phyloP scores from a whole-genome alignment of 23 tunicate genomes.

The Styela plicata region DNA sequence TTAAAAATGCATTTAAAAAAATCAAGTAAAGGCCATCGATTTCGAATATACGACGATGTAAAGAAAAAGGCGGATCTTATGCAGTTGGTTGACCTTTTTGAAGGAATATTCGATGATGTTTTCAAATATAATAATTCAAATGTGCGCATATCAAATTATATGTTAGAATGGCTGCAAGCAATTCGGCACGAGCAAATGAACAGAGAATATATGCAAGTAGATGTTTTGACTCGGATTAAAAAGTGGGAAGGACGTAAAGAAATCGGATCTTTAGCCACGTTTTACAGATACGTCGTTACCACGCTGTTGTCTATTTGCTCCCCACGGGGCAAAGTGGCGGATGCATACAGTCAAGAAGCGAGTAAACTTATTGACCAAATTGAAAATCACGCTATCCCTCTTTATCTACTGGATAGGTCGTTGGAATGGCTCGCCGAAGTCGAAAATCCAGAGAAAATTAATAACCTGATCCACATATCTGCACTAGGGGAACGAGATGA shows the following conservation, averaged over 20 bases:
- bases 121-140: neutral
- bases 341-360: neutral
- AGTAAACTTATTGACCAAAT: neutral
- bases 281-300: constrained; percentile 6
- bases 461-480: too few relatives aligned
- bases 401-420: too few relatives aligned
- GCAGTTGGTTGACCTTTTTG: neutral
- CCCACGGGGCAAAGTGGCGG: neutral
- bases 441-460: too few relatives aligned
- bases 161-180: constrained; percentile 22
- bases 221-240: neutral
- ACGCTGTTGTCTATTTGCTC: neutral
- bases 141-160: constrained; percentile 4
- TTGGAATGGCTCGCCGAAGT: too few relatives aligned
- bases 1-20: constrained; percentile 15
- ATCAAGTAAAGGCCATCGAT: neutral
- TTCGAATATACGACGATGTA: constrained; percentile 10
- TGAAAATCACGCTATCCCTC: too few relatives aligned
- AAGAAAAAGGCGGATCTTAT: neutral
- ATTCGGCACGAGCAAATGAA: neutral
- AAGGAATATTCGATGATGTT: constrained; percentile 9
- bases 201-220: neutral
- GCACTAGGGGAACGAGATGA: too few relatives aligned
- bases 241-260: constrained; percentile 8
- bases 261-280: constrained; percentile 9